Evolutionary conservation across 2,113 vertebrate species (phyloP).

Genomic region (Sebastes schlegelii): DNA sequence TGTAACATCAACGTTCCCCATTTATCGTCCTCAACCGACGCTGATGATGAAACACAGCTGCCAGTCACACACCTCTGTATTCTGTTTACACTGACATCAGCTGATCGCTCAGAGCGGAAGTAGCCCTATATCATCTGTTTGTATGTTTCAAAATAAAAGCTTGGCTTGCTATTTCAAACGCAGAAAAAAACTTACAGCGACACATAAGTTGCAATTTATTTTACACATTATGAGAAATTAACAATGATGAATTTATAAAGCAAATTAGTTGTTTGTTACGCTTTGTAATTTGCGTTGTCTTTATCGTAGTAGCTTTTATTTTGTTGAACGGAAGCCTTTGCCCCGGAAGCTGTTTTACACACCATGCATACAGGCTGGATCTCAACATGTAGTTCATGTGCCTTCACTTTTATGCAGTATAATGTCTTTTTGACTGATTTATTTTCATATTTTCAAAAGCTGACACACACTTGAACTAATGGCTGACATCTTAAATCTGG

Average conservation of each 20-base stretch:
- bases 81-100: conserved; percentile 77
- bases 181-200: fast-evolving
- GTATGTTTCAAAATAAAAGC: conserved; percentile 68
- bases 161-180: fast-evolving
- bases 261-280: fast-evolving
- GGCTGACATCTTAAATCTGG: conserved; percentile 61
- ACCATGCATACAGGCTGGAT: neutral
- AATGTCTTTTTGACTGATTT: neutral
- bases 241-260: neutral
- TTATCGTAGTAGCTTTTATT: fast-evolving
- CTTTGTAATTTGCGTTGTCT: neutral
- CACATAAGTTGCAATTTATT: fast-evolving
- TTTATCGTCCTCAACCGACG: neutral
- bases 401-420: neutral
- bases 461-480: conserved; percentile 29
- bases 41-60: neutral
- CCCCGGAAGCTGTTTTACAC: conserved; percentile 51
- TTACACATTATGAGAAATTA: fast-evolving
- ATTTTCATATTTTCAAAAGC: neutral
- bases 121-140: fast-evolving
- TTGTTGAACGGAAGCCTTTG: conserved; percentile 1
- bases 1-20: neutral
- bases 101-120: conserved; percentile 67
- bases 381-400: conserved; percentile 6
- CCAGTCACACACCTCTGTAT: neutral